Conservation (phyloP, 2,113 vertebrate species). For the Ardeotis arabs region DNA sequence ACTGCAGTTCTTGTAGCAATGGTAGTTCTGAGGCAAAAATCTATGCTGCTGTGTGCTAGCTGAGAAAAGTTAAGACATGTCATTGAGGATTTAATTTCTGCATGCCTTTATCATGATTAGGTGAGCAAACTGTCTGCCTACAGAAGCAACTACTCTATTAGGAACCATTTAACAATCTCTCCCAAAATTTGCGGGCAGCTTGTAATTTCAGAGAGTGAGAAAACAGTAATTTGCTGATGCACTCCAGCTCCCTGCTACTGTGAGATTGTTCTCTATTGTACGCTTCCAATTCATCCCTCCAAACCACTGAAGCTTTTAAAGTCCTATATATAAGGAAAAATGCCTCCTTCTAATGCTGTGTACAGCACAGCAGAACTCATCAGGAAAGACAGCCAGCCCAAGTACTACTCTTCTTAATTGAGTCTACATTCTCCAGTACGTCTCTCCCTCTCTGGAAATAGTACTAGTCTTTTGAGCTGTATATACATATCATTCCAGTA, state of each 20-base stretch:
- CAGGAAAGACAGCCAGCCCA: neutral
- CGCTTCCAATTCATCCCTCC: neutral
- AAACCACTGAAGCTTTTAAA: conserved; percentile 23
- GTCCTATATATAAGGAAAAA: neutral
- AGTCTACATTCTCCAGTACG: neutral
- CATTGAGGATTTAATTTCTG: neutral
- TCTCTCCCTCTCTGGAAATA: neutral
- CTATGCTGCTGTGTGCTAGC: neutral
- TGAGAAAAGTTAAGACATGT: neutral
- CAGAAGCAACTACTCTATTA: neutral
- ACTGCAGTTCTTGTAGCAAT: neutral
- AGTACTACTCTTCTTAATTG: neutral
- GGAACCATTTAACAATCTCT: neutral
- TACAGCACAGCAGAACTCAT: neutral
- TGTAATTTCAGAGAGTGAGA: neutral
- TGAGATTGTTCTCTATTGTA: neutral
- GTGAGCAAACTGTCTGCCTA: neutral
- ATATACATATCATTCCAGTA: neutral
- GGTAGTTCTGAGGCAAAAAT: neutral
- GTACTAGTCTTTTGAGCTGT: neutral
- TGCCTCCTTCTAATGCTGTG: neutral
- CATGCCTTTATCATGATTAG: neutral
- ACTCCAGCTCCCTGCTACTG: neutral
- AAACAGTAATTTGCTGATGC: neutral
- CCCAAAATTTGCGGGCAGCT: neutral